Base-by-base conservation (phyloP, 2,797 vertebrate species). In the Podargus strigoides region DNA sequence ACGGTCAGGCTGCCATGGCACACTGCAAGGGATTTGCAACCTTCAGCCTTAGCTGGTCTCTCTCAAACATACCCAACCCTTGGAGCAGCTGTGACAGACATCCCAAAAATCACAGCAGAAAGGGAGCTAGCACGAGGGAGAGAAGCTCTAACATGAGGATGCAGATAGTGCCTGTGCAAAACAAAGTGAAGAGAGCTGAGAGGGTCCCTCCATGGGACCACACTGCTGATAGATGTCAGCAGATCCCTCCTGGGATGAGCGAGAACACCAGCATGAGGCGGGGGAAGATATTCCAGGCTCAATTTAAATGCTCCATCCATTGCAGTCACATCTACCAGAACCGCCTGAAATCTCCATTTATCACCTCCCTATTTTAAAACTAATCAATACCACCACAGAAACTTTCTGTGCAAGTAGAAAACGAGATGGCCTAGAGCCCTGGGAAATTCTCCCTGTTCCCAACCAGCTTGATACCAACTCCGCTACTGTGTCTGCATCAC, bases 281-380 rank as follows among this genome's bases (percentile, higher is more conserved):
- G 32, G 22, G 50, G 46, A 86, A 92, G 72, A 90, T 93, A 90
- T 79, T 94, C 58, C 72, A 92, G 91, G 68, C 41, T 89, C 8
- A 0, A 93, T 93, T 93, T 89, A 81, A 95, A 89, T 12, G 0
- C 46, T 95, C 81, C 60, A 84, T 82, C 69, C 85, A 47, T 24
- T 34, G 91, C 78, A 85, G 69, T 76, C 89, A 59, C 85, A 92
- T 79, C 82, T 81, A 89, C 86, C 63, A 74, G 80, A 94, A 92
- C 64, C 76, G 83, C 67, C 64, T 79, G 91, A 91, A 86, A 93
- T 64, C 82, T 85, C 89, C 91, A 95, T 95, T 94, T 88, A 96
- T 89, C 83, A 82, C 64, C 47, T 94, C 32, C 84, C 89, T 94
- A n/a, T 88, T 96, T 89, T 92, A 92, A 93, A 94, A 83, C 41